Evolutionary conservation across 2,888 invertebrate genomes (phyloP).

Genomic region (Sturmia bella): DNA sequence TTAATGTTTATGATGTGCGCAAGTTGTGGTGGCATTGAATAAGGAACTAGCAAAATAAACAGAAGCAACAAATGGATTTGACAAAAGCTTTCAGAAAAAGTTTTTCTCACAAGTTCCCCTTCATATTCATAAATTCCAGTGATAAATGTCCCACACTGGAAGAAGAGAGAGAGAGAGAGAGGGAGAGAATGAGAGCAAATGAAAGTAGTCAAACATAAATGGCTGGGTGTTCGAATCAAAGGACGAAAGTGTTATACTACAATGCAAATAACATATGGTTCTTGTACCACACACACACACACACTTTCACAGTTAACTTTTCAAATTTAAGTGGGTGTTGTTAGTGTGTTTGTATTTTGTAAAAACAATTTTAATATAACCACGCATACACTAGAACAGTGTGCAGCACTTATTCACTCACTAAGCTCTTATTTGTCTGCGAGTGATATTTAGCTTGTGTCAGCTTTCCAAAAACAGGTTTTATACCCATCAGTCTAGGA

Average conservation of each 20-base stretch:
- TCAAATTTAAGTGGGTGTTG: slow-evolving; percentile 60
- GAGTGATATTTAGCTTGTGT: slow-evolving; percentile 68
- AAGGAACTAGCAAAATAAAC: slow-evolving; percentile 53
- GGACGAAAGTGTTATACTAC: slow-evolving; percentile 51
- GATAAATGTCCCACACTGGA: slow-evolving; percentile 48
- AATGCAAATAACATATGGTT: slow-evolving; percentile 62
- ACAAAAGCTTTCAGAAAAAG: slow-evolving; percentile 29
- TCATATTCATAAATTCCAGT: slow-evolving; percentile 17
- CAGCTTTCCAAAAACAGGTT: slow-evolving; percentile 78
- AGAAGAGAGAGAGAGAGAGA: slow-evolving; percentile 18
- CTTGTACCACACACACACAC: slow-evolving; percentile 7
- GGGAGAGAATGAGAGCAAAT: background rate
- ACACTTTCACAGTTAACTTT: slow-evolving; percentile 11
- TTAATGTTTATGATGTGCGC: background rate
- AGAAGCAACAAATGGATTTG: slow-evolving; percentile 68
- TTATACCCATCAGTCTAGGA: slow-evolving; percentile 81
- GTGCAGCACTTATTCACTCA: slow-evolving; percentile 36
- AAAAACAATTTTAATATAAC: slow-evolving; percentile 43
- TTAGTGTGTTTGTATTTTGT: slow-evolving; percentile 31
- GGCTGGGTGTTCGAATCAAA: slow-evolving; percentile 23
- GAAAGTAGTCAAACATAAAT: background rate
- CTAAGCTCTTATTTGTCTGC: slow-evolving; percentile 53
- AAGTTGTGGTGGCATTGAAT: slow-evolving; percentile 59
- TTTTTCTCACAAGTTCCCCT: slow-evolving; percentile 12
- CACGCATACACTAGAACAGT: slow-evolving; percentile 46